Conservation (phyloP, 1,140 invertebrate genomes). For the Hyposmocoma kahamanoa region DNA sequence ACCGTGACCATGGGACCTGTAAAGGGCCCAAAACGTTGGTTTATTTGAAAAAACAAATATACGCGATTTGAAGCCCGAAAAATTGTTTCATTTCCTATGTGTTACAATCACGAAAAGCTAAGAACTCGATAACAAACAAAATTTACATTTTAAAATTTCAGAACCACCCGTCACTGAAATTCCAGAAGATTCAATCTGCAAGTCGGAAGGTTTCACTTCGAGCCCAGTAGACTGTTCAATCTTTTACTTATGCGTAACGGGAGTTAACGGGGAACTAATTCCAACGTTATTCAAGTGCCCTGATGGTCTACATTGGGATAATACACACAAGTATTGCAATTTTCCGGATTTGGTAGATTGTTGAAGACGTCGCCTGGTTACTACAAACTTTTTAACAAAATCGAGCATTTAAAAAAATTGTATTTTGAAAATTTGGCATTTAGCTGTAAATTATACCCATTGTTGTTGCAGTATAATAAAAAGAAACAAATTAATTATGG, state of each 20-base stretch:
- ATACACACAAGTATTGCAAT: not conserved
- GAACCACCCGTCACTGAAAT: not conserved
- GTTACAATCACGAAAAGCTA: too few relatives aligned
- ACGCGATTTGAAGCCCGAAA: too few relatives aligned
- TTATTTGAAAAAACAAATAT: too few relatives aligned
- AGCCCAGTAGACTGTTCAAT: not conserved
- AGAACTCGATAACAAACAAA: too few relatives aligned
- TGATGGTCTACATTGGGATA: not conserved
- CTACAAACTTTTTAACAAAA: too few relatives aligned
- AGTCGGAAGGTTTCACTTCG: not conserved
- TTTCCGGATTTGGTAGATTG: not conserved
- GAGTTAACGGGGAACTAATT: not conserved
- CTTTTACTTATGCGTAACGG: not conserved
- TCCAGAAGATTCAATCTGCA: not conserved
- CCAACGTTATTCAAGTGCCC: conserved; percentile 3
- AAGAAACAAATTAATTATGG: not conserved
- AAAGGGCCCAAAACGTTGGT: too few relatives aligned
- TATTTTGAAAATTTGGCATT: not conserved
- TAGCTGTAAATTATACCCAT: not conserved
- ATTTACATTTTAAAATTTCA: not conserved
- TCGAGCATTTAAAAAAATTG: not conserved
- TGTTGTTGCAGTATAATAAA: not conserved
- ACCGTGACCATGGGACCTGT: too few relatives aligned
- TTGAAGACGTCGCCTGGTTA: not conserved
- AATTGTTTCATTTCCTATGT: too few relatives aligned